Evolutionary conservation across 2,113 vertebrate genomes (phyloP).

Genomic region (Mustelus asterias): DNA sequence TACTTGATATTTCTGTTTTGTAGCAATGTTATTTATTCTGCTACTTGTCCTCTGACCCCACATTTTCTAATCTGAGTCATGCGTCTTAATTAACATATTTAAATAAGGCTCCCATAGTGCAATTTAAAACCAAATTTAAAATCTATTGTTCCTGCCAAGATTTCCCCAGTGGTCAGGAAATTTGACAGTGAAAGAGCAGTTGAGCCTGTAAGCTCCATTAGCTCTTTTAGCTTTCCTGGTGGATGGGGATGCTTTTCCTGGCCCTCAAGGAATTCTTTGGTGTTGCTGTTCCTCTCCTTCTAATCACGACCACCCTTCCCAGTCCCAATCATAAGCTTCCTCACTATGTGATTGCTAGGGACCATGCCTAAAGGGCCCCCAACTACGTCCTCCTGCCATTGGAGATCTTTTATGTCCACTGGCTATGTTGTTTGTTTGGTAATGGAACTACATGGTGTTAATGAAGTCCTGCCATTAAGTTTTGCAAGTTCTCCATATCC

Average conservation of each 20-base stretch:
- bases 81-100: neutral
- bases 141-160: neutral
- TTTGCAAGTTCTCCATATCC: neutral
- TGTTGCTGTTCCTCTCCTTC: neutral
- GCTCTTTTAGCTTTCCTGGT: neutral
- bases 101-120: neutral
- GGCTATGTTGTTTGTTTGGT: neutral
- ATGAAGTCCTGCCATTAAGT: neutral
- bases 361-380: neutral
- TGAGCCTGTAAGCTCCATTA: too few relatives aligned
- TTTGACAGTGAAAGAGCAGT: neutral
- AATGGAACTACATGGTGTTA: neutral
- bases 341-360: neutral
- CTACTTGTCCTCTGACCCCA: neutral
- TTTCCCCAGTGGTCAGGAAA: neutral
- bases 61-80: neutral
- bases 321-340: neutral
- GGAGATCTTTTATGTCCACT: neutral
- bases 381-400: neutral
- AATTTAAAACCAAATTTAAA: neutral
- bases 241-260: neutral
- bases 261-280: neutral
- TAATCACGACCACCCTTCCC: neutral
- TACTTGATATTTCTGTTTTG: neutral
- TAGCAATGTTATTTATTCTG: neutral